Evolutionary conservation across 2,888 invertebrate species (phyloP).

Genomic region (Cantharis lateralis): DNA sequence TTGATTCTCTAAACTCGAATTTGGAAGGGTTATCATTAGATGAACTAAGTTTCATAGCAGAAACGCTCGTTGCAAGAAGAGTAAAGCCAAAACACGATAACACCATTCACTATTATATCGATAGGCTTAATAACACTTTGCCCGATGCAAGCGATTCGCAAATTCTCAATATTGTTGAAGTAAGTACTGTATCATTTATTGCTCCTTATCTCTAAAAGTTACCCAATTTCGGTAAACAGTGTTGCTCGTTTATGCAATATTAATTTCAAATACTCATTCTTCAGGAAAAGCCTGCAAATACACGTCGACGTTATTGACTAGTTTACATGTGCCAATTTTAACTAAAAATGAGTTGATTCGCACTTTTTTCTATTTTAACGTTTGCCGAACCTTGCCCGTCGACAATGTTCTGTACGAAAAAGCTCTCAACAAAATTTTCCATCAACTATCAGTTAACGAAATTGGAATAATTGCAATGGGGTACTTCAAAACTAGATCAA

Average conservation of each 20-base stretch:
- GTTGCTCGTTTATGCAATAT: neutral
- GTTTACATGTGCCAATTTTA: slow-evolving; percentile 46
- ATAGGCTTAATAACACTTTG: neutral
- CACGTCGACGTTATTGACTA: neutral
- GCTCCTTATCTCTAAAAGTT: neutral
- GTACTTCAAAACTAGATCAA: slow-evolving; percentile 76
- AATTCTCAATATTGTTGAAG: slow-evolving; percentile 7
- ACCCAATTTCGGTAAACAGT: neutral
- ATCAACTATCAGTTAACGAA: slow-evolving; percentile 66
- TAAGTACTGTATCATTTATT: slow-evolving; percentile 7
- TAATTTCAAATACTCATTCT: neutral
- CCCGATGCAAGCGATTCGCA: neutral
- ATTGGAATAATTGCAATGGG: slow-evolving; percentile 71
- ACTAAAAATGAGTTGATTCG: slow-evolving; percentile 68
- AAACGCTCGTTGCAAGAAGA: slow-evolving; percentile 46
- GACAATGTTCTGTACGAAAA: slow-evolving; percentile 69
- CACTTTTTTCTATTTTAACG: slow-evolving; percentile 69
- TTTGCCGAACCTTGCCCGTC: slow-evolving; percentile 61
- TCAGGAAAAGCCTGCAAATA: slow-evolving; percentile 20
- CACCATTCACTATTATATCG: neutral
- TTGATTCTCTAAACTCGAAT: slow-evolving; percentile 60
- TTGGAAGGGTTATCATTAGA: slow-evolving; percentile 64
- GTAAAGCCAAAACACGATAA: slow-evolving; percentile 1
- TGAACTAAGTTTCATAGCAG: slow-evolving; percentile 72
- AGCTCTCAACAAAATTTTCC: slow-evolving; percentile 58